A percentile compares a stretch with the other conserved stretches of the same genome.
phyloP scores from a whole-genome alignment of 2,797 vertebrate genomes.

The Thaleichthys pacificus region DNA sequence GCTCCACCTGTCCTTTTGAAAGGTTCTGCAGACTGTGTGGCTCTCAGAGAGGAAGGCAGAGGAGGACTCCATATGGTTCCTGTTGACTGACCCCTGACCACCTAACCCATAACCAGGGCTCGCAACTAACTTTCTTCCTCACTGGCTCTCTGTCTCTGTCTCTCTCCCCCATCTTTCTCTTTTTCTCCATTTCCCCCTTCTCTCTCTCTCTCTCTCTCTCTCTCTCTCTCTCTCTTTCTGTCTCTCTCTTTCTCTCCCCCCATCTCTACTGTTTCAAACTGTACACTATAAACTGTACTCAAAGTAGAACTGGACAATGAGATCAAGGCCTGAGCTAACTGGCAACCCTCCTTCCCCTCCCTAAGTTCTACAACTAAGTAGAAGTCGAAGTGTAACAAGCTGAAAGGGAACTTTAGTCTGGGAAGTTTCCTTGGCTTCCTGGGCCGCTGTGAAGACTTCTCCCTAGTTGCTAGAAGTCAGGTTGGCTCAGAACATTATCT shows the following conservation, averaged over 20 bases:
- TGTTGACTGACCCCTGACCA: conserved; percentile 34
- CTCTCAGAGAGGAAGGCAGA: conserved; percentile 40
- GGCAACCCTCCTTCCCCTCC: background rate
- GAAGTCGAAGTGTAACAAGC: background rate
- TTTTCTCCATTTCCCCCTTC: no score
- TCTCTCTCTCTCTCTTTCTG: conserved; percentile 15
- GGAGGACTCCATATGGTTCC: conserved; percentile 72
- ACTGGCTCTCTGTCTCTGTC: conserved; percentile 5
- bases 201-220: conserved; percentile 9
- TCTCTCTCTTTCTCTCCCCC: conserved; percentile 26
- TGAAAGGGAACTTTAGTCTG: conserved; percentile 10
- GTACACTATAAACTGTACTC: background rate
- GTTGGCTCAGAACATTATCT: conserved; percentile 35
- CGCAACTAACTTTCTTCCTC: background rate
- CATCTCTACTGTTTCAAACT: conserved; percentile 14
- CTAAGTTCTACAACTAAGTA: no score
- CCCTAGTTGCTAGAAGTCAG: conserved; percentile 40
- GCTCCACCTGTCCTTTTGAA: conserved; percentile 73
- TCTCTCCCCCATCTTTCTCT: conserved; percentile 5
- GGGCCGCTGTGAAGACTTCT: conserved; percentile 12
- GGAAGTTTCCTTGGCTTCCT: conserved; percentile 43
- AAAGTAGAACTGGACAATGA: background rate
- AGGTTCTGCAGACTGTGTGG: conserved; percentile 53
- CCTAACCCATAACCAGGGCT: conserved; percentile 21
- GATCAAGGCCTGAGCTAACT: no score